Percentiles rank a stretch among this genome's conserved stretches.
Conservation (phyloP, 2,113 vertebrate genomes). For the Lepisosteus oculatus region DNA sequence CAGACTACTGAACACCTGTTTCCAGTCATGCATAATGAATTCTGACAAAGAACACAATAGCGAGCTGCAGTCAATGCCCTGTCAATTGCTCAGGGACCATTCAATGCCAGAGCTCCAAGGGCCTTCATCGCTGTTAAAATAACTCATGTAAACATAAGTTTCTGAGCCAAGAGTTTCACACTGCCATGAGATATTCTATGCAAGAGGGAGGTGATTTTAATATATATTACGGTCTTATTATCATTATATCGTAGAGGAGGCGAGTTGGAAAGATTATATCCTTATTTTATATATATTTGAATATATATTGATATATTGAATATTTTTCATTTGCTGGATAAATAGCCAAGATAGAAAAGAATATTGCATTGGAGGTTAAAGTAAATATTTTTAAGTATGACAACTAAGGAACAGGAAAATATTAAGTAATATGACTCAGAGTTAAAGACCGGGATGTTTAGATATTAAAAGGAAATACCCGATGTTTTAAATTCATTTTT, state of each 20-base stretch:
- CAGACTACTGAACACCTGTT: conserved; percentile 24
- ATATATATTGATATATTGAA: too few relatives aligned
- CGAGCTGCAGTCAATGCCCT: conserved; percentile 13
- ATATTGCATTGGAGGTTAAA: too few relatives aligned
- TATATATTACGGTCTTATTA: neutral
- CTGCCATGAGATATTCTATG: neutral
- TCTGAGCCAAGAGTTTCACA: neutral
- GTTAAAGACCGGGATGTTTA: too few relatives aligned
- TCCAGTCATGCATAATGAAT: conserved; percentile 28
- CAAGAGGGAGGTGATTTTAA: conserved; percentile 5
- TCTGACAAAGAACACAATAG: conserved; percentile 26
- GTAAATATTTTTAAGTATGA: too few relatives aligned
- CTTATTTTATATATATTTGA: too few relatives aligned
- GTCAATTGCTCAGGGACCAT: conserved; percentile 25
- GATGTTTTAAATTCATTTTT: too few relatives aligned
- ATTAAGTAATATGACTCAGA: too few relatives aligned
- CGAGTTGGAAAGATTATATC: neutral
- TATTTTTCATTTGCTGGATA: too few relatives aligned
- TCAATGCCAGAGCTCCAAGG: conserved; percentile 15
- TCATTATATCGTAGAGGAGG: neutral
- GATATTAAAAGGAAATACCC: too few relatives aligned
- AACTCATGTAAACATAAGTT: conserved; percentile 14
- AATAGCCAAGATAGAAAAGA: too few relatives aligned
- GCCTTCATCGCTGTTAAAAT: neutral
- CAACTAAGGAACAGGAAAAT: too few relatives aligned